Evolutionary conservation across 2,888 invertebrate species (phyloP), one percentile per base, ranked within the genome.

Genomic region (Hirtodrosophila confusa): DNA sequence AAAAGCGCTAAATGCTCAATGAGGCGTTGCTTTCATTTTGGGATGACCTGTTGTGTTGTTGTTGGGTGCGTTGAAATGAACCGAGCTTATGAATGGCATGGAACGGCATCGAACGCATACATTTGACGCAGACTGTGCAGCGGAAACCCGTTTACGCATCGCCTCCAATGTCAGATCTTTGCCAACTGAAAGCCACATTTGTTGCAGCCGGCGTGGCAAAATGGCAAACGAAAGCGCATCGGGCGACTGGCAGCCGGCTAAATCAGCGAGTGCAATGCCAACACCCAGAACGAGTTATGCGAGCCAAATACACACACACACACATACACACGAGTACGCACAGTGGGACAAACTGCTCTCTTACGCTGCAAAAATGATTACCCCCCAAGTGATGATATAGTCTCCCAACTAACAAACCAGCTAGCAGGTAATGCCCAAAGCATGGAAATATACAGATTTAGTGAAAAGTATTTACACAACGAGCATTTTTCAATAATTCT

Each of bases 241-340:
- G 47, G 35, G 41, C 56, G 55, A 54, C 35, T 65, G 58, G 67
- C 65, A 69, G 29, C 76, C 73, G 69, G 70, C 70, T 53, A 69
- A 69, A 55, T 69, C 51, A 40, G 64, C 60, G 60, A 80, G 37
- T 79, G 67, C 85, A 75, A 64, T 50, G 68, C 63, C 75, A 69
- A 54, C 69, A 57, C 47, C 64, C 63, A 55, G 82, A 83, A 83
- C 83, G 56, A 86, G 83, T 83, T 83, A 66, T 73, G 48, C 63
- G 7, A 9, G 31, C 7, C n/a, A 31, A 4, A 31, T 31, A 8
- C 31, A 31, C 9, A 8, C 3, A 31, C 7, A 45, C 0, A 33
- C 29, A 40, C 11, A 39, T 29, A 37, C 4, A 7, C 12, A 48
- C 10, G 36, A 37, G 12, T 12, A 3, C 41, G 41, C 31, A 31